Percentiles rank a stretch among this genome's conserved stretches.
These are phyloP conservation scores for Sphaerodactylus townsendi DNA, from an alignment of 2,113 vertebrate species.

Conservation along the genomic window DNA sequence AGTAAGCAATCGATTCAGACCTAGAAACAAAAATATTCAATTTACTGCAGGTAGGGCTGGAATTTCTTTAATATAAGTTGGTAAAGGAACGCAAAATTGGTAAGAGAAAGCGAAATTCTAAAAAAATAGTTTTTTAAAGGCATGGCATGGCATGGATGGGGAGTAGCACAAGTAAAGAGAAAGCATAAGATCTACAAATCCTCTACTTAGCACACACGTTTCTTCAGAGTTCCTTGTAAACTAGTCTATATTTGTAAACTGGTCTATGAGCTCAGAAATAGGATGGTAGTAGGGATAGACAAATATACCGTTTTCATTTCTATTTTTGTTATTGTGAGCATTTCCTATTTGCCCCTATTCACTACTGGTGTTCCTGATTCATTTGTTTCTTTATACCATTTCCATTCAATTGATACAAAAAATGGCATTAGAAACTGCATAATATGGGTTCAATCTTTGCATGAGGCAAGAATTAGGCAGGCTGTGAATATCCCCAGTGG, in stretches of 20 bases:
- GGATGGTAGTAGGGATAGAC: background rate
- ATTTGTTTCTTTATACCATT: too few relatives aligned
- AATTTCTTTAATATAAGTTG: background rate
- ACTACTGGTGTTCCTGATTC: too few relatives aligned
- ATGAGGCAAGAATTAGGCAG: too few relatives aligned
- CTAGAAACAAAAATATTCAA: constrained; percentile 69
- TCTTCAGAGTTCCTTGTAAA: background rate
- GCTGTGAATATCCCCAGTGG: background rate
- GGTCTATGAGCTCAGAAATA: constrained; percentile 8
- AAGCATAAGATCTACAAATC: background rate
- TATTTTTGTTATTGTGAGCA: too few relatives aligned
- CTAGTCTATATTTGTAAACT: background rate
- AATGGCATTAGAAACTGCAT: too few relatives aligned
- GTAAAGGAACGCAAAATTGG: background rate
- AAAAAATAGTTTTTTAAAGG: constrained; percentile 7
- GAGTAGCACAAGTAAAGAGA: constrained; percentile 1
- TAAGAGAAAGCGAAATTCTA: background rate
- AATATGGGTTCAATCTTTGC: too few relatives aligned
- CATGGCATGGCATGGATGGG: constrained; percentile 8
- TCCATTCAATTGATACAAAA: too few relatives aligned
- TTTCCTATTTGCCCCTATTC: too few relatives aligned
- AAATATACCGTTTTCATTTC: too few relatives aligned
- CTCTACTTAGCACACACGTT: background rate
- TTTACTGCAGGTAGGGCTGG: constrained; percentile 43
- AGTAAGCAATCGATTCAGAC: constrained; percentile 92